These are phyloP conservation scores for Orientallactaga sibirica DNA, from an alignment of 2,797 vertebrate species.

Conservation along the genomic window DNA sequence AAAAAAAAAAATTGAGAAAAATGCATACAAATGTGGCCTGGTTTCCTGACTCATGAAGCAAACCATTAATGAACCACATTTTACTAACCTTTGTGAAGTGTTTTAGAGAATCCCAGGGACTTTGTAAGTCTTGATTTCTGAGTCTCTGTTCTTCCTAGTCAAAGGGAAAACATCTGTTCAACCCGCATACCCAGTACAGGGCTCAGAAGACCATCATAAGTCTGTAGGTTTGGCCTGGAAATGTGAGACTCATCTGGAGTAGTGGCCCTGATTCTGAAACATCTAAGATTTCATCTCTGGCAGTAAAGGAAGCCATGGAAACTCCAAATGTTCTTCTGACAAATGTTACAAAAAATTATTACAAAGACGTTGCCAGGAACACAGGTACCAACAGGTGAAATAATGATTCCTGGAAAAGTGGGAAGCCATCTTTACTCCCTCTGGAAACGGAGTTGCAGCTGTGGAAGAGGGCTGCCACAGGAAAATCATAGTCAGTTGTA, in stretches of 20 bases:
- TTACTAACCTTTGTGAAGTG: background rate
- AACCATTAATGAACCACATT: background rate
- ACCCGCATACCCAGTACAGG: background rate
- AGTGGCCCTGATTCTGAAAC: background rate
- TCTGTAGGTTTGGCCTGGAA: background rate
- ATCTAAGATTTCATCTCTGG: background rate
- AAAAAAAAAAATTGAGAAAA: background rate
- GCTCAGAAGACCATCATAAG: too few relatives aligned
- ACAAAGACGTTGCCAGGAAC: too few relatives aligned
- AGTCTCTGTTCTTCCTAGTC: background rate
- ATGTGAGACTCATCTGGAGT: background rate
- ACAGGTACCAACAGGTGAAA: background rate
- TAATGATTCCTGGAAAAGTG: background rate
- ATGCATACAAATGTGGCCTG: background rate
- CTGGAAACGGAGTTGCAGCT: rapidly evolving
- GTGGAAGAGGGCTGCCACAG: background rate
- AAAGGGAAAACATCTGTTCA: background rate
- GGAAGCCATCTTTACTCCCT: rapidly evolving
- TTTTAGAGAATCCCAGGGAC: background rate
- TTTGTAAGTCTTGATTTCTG: background rate
- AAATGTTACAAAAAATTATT: too few relatives aligned
- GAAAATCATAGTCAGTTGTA: background rate
- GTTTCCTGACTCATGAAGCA: background rate
- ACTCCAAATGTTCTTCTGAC: background rate
- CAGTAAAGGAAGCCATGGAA: background rate